Evolutionary conservation across 2,113 vertebrate genomes (phyloP).

Genomic region (Mixornis gularis): DNA sequence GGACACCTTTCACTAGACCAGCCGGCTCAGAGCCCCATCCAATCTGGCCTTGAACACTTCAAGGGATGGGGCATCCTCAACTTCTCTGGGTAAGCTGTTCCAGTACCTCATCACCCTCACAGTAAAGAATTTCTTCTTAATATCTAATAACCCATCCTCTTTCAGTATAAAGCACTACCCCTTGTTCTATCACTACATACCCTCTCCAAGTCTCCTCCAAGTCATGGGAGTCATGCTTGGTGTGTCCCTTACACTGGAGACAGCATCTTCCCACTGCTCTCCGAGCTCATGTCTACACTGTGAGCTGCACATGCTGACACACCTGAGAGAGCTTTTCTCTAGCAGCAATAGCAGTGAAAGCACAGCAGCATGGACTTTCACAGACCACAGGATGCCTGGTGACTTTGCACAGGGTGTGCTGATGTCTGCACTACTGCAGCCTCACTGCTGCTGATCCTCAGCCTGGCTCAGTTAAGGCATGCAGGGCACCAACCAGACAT

Average conservation of each 20-base stretch:
- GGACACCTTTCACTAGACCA: background rate
- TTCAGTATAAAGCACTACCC: background rate
- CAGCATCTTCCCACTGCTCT: background rate
- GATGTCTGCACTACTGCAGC: background rate
- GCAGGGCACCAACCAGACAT: background rate
- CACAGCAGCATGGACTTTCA: background rate
- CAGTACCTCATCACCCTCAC: background rate
- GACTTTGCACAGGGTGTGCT: background rate
- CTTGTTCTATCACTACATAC: background rate
- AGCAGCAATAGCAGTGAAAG: background rate
- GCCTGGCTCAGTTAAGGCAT: background rate
- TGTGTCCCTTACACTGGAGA: background rate
- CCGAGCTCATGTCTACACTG: accelerated
- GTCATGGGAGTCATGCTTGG: background rate
- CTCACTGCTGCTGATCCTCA: background rate
- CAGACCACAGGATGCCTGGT: background rate
- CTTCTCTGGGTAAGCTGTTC: background rate
- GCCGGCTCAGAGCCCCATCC: background rate
- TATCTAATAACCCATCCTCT: background rate
- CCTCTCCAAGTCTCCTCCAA: background rate
- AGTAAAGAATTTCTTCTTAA: background rate
- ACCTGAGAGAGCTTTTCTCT: background rate
- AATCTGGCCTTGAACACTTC: background rate
- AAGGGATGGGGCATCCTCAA: background rate
- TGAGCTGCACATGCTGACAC: background rate